Evolutionary conservation across 2,888 invertebrate species (phyloP), one percentile per base, ranked within the genome.

Genomic region (Clitarchus hookeri): DNA sequence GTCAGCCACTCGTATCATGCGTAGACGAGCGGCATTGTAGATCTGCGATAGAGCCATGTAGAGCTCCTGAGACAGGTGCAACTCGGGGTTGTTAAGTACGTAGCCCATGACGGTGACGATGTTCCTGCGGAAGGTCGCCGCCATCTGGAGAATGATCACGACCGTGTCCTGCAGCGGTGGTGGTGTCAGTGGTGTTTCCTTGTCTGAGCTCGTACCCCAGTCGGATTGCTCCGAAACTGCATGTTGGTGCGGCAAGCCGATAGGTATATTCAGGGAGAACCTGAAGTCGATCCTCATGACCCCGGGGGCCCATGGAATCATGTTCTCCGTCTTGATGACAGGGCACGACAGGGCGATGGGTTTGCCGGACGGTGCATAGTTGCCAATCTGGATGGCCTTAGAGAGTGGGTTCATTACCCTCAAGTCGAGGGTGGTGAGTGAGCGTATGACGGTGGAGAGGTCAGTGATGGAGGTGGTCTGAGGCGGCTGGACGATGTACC

Each of bases 31-130:
- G 36, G 82, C 27, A 19, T 27, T 82, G 44, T 82, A 82, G 27
- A 82, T 82, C 27, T 82, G 82, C 23, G 12, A 6, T 0, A 82
- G 27, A 16, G 82, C 82, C 82, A 82, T 4, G 23, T 82, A 44
- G 0, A 82, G 26, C 82, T 82, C 82, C 23, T 12, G 19, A 9
- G 36, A 36, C 12, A 82, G 44, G 36, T 44, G 27, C 13, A 82
- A 12, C 82, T 82, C 36, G 82, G 36, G 82, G 82, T 82, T 82
- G 82, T 82, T 82, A 12, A 82, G 82, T 1, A 82, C 82, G 82
- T 82, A 82, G 27, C 82, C 82, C 82, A 82, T 27, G 6, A 82
- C 82, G 6, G 82, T 82, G 0, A 82, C 82, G 44, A 82, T 82
- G 82, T 82, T 82, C 27, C 82, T 26, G 36, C 82, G 27, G 82